Percentiles rank a stretch among this genome's conserved stretches.
Evolutionary conservation across 2,113 vertebrate species (phyloP).

Genomic region (Deroptyus accipitrinus): DNA sequence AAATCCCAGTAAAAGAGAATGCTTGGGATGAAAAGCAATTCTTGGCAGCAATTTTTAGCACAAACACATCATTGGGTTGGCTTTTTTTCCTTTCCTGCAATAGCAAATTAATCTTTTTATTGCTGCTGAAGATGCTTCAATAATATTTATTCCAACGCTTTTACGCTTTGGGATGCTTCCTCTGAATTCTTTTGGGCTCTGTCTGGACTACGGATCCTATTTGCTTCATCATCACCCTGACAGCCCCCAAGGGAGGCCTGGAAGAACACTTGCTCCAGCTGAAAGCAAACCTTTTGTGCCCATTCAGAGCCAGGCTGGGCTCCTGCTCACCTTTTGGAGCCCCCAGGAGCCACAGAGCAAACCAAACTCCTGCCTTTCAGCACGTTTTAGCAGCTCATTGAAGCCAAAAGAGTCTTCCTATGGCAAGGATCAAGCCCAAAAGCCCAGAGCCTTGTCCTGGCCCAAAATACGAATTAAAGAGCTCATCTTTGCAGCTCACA

Average conservation of each 20-base stretch:
- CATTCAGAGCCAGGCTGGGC: not conserved
- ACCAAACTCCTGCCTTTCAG: not conserved
- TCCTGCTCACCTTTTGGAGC: not conserved
- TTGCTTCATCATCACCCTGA: not conserved
- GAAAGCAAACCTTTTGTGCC: not conserved
- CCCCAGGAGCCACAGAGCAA: not conserved
- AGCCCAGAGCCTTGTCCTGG: not conserved
- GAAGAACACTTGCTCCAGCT: not conserved
- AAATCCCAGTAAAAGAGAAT: not conserved
- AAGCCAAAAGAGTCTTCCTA: not conserved
- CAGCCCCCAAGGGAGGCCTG: not conserved
- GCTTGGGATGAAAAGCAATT: not conserved
- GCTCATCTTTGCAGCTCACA: not conserved
- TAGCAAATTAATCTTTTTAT: constrained; percentile 64
- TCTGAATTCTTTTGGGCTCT: not conserved
- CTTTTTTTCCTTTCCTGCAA: not conserved
- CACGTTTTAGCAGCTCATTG: not conserved
- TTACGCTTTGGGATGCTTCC: constrained; percentile 10
- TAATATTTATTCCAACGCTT: constrained; percentile 64
- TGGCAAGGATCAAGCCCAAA: accelerated
- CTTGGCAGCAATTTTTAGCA: not conserved
- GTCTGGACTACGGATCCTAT: not conserved
- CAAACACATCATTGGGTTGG: not conserved
- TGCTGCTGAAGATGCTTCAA: constrained; percentile 24
- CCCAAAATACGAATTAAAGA: not conserved